phyloP scores from a whole-genome alignment of 2,888 invertebrate genomes.

The Ariolimax columbianus region DNA sequence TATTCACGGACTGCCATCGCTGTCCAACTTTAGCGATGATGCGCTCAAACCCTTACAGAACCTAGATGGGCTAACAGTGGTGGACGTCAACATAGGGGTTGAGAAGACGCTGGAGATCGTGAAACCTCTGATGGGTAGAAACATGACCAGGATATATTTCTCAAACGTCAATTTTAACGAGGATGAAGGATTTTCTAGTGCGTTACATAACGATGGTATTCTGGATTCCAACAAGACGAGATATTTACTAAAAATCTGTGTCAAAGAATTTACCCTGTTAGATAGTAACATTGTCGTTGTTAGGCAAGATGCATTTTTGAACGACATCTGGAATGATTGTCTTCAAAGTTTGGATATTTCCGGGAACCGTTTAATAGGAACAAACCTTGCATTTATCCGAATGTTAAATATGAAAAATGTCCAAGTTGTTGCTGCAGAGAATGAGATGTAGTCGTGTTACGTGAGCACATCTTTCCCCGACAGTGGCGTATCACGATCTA shows the following conservation, averaged over 20 bases:
- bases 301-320: neutral
- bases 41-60: conserved; percentile 1
- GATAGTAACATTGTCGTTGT: neutral
- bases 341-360: conserved; percentile 17
- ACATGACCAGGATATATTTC: conserved; percentile 20
- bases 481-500: too few relatives aligned
- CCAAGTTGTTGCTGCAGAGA: neutral
- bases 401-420: conserved; percentile 19
- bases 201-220: neutral
- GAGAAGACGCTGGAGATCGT: neutral
- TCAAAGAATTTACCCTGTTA: neutral
- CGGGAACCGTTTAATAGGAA: neutral
- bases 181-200: neutral
- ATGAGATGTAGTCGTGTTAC: too few relatives aligned
- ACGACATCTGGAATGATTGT: conserved; percentile 11
- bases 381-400: neutral
- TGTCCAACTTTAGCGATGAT: neutral
- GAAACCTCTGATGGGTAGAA: conserved; percentile 3
- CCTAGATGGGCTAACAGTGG: neutral
- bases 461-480: too few relatives aligned
- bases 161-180: neutral
- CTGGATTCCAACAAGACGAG: neutral
- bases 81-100: neutral
- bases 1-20: neutral
- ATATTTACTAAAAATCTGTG: conserved; percentile 34